Base-by-base conservation (phyloP, 2,797 vertebrate genomes). In the Sitta carolinensis region DNA sequence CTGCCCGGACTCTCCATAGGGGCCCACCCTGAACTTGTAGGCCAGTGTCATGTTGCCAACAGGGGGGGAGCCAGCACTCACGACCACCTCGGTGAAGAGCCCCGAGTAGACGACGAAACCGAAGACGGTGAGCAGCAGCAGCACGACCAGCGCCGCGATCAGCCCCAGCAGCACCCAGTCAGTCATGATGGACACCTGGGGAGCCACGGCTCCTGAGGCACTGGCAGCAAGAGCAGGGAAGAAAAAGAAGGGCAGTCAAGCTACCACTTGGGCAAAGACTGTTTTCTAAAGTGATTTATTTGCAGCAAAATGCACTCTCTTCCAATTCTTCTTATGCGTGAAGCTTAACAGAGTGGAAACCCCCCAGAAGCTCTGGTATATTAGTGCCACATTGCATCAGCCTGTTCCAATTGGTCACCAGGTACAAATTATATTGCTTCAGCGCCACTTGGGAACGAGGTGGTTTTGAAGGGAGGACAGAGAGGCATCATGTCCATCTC, bases 11-110 rank as follows among this genome's bases (percentile, higher is more conserved):
- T 98, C 97, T 15, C 96, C 95, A 50, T 99, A 99, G 0, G 98
- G 97, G 67, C 99, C 99, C 86, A 98, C 89, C 59, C 97, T 97
- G 96, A 98, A 99, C 93, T 99, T 99, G 97, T 99, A 99, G 84
- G 98, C 99, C 93, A 99, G 72, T 0, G 98, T 99, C 59, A 99
- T 97, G 84, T 97, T 99, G 94, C 97, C 97, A 4, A 99, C 93
- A 18, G 99, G 98, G 5, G 99, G 98, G 30, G 98, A 98, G 51
- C 99, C 99, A 5, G 98, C 98, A 30, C 98, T 97, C 89, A 99
- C 97, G 22, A 95, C 95, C 52, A 99, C 98, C 79, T 98, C 96
- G 0, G 98, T 96, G 61, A 98, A 96, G 48, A 99, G 97, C 67
- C 98, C 99, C 14, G 98, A 98, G 97, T 99, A 99, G 83, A 98